Conservation (phyloP, 2,797 vertebrate species). For the Dromococcyx pavoninus region DNA sequence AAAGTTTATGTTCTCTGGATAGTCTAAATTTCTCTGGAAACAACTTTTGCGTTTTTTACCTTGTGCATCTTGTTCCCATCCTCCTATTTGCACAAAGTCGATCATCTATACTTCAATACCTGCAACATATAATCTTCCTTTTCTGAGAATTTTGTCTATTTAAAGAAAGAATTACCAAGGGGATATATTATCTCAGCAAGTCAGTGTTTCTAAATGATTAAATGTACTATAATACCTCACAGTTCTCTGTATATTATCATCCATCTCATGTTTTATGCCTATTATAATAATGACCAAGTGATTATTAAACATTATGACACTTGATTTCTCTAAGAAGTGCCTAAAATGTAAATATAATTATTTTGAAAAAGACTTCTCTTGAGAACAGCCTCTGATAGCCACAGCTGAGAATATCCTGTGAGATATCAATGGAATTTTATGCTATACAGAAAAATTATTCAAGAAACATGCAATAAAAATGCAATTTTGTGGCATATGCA, state of each 20-base stretch:
- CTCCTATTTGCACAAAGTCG: not conserved
- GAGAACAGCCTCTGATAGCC: not conserved
- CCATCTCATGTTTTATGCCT: not conserved
- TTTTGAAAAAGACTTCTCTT: not conserved
- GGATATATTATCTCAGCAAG: not conserved
- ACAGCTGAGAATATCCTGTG: not conserved
- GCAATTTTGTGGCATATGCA: not conserved
- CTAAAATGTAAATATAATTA: not conserved
- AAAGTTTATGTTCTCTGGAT: not conserved
- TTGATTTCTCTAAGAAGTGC: not conserved
- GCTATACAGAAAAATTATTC: not conserved
- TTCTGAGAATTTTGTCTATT: not conserved
- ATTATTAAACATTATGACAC: constrained; percentile 43
- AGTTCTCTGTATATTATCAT: not conserved
- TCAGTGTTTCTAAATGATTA: not conserved
- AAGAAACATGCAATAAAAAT: not conserved
- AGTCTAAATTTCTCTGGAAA: not conserved
- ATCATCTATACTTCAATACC: not conserved
- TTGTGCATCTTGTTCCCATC: not conserved
- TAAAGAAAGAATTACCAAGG: not conserved
- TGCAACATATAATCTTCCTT: not conserved
- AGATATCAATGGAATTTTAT: not conserved
- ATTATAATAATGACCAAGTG: not conserved
- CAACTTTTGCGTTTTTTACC: rapidly evolving
- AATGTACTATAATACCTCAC: not conserved